Evolutionary conservation across 2,113 vertebrate species (phyloP).

Genomic region (Strix uralensis): DNA sequence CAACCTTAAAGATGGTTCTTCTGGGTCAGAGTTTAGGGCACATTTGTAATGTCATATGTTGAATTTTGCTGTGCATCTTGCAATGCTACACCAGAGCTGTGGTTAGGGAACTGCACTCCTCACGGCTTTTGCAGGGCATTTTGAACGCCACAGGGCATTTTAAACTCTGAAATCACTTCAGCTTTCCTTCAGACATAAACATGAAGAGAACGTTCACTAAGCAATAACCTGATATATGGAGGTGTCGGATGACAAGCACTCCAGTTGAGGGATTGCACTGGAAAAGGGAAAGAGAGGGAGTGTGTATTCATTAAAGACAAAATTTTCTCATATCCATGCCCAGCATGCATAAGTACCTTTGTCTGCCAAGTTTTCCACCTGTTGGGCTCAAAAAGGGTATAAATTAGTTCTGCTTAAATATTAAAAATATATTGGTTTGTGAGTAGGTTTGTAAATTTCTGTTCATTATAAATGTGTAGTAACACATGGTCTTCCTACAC

Average conservation of each 20-base stretch:
- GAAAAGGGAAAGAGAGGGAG: background rate
- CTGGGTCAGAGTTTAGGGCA: background rate
- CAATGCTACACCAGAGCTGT: background rate
- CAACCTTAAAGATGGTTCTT: background rate
- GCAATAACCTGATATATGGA: background rate
- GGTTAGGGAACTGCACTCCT: background rate
- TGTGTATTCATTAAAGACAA: background rate
- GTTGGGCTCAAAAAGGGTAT: background rate
- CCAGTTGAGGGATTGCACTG: background rate
- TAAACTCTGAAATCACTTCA: background rate
- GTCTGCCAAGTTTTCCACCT: background rate
- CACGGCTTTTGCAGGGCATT: background rate
- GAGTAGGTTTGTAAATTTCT: background rate
- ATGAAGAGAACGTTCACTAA: background rate
- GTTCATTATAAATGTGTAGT: background rate
- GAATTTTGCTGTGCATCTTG: background rate
- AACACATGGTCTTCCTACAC: background rate
- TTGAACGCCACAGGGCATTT: background rate
- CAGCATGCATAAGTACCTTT: rapidly evolving
- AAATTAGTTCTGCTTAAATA: background rate
- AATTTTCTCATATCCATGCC: background rate
- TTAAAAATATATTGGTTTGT: background rate
- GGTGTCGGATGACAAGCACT: background rate
- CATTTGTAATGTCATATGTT: background rate
- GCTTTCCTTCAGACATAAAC: background rate